Conservation (phyloP, 2,113 vertebrate species). For the Onychorhynchus coronatus region DNA sequence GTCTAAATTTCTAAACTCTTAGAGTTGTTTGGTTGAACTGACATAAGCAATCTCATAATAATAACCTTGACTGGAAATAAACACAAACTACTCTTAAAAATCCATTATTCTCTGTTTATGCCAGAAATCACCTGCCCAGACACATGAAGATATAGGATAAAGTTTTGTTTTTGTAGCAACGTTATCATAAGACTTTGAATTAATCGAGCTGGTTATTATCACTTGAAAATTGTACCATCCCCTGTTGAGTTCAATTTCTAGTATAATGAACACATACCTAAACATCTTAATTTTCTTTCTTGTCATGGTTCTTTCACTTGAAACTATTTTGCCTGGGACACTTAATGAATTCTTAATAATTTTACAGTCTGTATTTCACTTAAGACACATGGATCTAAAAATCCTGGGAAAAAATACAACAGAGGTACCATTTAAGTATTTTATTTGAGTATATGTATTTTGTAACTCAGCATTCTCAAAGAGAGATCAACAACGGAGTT, state of each 20-base stretch:
- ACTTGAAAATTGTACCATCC: neutral
- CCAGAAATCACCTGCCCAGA: neutral
- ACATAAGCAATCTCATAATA: neutral
- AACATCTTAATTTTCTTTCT: neutral
- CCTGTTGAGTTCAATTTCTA: neutral
- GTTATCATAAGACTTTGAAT: neutral
- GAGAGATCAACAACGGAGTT: neutral
- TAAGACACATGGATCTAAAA: neutral
- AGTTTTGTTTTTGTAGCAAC: neutral
- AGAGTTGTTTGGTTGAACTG: neutral
- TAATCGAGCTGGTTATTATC: neutral
- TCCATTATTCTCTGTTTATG: neutral
- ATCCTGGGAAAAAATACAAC: neutral
- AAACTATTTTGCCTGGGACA: neutral
- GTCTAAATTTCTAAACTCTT: neutral
- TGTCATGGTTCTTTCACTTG: neutral
- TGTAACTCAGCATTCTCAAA: neutral
- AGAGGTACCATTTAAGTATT: neutral
- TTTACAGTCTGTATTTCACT: neutral
- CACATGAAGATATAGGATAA: neutral
- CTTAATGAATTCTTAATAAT: neutral
- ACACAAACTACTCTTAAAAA: neutral
- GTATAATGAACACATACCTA: neutral
- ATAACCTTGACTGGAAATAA: neutral
- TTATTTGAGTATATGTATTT: neutral